phyloP scores from a whole-genome alignment of 2,797 vertebrate species.

The Onychomys torridus region DNA sequence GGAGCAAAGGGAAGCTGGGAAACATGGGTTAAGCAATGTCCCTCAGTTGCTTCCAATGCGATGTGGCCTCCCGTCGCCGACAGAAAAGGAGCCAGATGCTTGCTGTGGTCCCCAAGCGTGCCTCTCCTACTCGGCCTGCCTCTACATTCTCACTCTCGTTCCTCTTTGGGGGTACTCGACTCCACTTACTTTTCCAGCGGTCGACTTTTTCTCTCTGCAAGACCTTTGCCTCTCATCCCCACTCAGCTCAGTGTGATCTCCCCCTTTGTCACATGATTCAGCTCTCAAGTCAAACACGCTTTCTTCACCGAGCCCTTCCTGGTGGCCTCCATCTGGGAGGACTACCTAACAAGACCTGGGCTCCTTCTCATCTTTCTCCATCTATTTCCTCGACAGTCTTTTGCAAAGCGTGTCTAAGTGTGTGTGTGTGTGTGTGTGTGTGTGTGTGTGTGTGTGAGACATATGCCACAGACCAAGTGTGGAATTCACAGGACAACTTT shows the following conservation, averaged over 20 bases:
- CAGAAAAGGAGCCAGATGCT: background rate
- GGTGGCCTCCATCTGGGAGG: background rate
- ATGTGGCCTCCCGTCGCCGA: background rate
- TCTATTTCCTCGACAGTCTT: background rate
- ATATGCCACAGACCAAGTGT: background rate
- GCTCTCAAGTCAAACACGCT: background rate
- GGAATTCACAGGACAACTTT: background rate
- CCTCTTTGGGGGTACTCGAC: background rate
- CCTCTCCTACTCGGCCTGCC: background rate
- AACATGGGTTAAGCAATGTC: background rate
- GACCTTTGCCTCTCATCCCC: background rate
- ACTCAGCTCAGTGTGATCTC: background rate
- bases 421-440: background rate
- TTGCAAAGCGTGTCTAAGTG: background rate
- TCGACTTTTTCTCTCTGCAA: background rate
- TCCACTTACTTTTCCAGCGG: background rate
- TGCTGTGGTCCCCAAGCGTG: background rate
- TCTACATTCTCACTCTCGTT: background rate
- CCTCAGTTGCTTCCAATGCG: background rate
- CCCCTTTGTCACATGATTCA: background rate
- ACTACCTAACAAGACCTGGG: background rate
- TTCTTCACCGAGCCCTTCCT: slow-evolving; percentile 17
- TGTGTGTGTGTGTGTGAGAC: background rate
- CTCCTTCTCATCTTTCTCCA: too few species aligned
- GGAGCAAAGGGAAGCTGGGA: background rate